A percentile compares a stretch with the other conserved stretches of the same genome.
Conservation (phyloP, 1,140 invertebrate genomes). For the Eueides isabella region DNA sequence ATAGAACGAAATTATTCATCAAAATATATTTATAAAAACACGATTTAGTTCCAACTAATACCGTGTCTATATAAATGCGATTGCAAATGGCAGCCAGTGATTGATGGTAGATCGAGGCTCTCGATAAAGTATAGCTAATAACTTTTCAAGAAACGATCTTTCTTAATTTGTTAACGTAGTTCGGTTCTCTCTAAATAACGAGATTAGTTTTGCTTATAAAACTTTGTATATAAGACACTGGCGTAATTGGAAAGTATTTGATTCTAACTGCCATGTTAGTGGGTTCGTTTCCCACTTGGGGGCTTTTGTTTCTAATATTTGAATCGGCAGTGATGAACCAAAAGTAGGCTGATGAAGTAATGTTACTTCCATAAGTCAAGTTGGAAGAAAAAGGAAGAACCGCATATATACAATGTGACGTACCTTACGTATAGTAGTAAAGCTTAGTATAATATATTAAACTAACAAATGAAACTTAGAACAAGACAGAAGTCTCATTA, state of each 20-base stretch:
- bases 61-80: constrained; percentile 21
- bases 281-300: background rate
- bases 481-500: no score
- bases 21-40: no score
- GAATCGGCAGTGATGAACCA: no score
- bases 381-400: no score
- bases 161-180: constrained; percentile 11
- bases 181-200: constrained; percentile 6
- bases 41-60: constrained; percentile 7
- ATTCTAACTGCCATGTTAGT: background rate
- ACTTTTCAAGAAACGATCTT: constrained; percentile 12
- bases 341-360: no score
- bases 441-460: no score
- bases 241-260: background rate
- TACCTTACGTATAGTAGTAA: no score
- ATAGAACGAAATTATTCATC: no score
- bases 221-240: background rate
- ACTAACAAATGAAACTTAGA: no score
- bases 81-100: constrained; percentile 32
- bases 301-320: no score
- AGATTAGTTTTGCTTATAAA: constrained; percentile 8
- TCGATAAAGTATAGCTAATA: constrained; percentile 21
- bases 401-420: no score
- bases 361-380: no score
- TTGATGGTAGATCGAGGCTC: constrained; percentile 26